Evolutionary conservation across 2,113 vertebrate genomes (phyloP), one percentile per base, ranked within the genome.

Genomic region (Trogon melanurus): DNA sequence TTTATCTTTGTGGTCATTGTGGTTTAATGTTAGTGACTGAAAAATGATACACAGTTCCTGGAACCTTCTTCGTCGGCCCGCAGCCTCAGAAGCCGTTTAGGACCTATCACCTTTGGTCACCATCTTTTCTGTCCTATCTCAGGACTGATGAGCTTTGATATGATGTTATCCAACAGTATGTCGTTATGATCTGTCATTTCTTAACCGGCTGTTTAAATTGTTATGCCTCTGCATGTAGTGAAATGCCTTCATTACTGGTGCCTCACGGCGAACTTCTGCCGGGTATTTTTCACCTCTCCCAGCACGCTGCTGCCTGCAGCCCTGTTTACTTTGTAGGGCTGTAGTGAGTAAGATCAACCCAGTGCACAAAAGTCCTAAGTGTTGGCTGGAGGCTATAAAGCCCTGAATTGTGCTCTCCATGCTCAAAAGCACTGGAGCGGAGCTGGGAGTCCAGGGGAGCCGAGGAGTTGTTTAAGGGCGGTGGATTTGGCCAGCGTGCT

Each of bases 1-100:
- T 38, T 95, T 96, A 74, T 95, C 83, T 80, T 64, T 73, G 88
- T 92, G 95, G 95, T 79, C 83, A 45, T 60, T 61, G 79, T 61
- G 80, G 70, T 92, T 95, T 93, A 79, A 53, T 50, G 50, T 87
- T 74, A 91, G 86, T 73, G 73, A 82, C 6, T 94, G 91, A 93
- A 93, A 92, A 94, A 79, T 66, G 74, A 94, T 70, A 94, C 34
- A 41, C 11, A 60, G 61, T 57, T 93, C 76, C 48, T 66, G 53
- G 23, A 88, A 47, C 50, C 73, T 19, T 79, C 61, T 69, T 71
- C 11, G 7, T 0, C 15, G 79, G 34, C 70, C 85, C 1, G 0
- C 47, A 80, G 60, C 34, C 70, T 53, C 48, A 76, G 76, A 83
- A 73, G 80, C 51, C 19, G 11, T 5, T 78, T 92, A 76, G 48